Conservation (phyloP, 2,888 invertebrate species). For the Rhagonycha lutea region DNA sequence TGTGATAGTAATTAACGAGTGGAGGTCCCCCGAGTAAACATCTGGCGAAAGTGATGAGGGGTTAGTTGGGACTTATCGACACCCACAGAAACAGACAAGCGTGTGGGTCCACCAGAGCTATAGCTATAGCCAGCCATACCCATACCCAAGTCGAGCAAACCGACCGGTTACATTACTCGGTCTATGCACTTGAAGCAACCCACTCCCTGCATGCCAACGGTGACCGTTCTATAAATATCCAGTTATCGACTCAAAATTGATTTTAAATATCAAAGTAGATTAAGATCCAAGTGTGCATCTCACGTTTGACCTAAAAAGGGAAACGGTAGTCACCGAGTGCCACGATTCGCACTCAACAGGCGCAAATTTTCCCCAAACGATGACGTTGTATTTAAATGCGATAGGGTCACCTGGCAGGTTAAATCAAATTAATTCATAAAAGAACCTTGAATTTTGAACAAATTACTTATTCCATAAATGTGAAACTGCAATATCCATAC, state of each 20-base stretch:
- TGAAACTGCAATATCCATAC: not conserved
- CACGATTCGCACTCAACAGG: not conserved
- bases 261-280: slow-evolving; percentile 21
- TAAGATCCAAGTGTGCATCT: not conserved
- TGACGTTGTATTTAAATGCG: slow-evolving; percentile 8
- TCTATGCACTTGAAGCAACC: slow-evolving; percentile 32
- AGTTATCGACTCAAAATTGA: slow-evolving; percentile 28
- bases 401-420: slow-evolving; percentile 12
- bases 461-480: not conserved
- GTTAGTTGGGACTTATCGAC: slow-evolving; percentile 30
- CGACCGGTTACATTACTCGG: slow-evolving; percentile 39
- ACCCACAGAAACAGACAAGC: slow-evolving; percentile 35
- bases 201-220: slow-evolving; percentile 30
- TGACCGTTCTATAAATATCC: slow-evolving; percentile 28
- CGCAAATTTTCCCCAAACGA: not conserved
- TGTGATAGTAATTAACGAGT: slow-evolving; percentile 31
- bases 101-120: slow-evolving; percentile 29
- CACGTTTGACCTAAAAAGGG: not conserved
- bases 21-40: slow-evolving; percentile 33
- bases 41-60: slow-evolving; percentile 33
- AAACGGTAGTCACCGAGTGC: not conserved
- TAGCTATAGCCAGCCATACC: slow-evolving; percentile 2
- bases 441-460: slow-evolving; percentile 13
- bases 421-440: slow-evolving; percentile 11
- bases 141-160: slow-evolving; percentile 10